Percentiles rank a stretch among this genome's conserved stretches.
phyloP scores from a whole-genome alignment of 2,888 invertebrate genomes.

The Parnassius orleans region DNA sequence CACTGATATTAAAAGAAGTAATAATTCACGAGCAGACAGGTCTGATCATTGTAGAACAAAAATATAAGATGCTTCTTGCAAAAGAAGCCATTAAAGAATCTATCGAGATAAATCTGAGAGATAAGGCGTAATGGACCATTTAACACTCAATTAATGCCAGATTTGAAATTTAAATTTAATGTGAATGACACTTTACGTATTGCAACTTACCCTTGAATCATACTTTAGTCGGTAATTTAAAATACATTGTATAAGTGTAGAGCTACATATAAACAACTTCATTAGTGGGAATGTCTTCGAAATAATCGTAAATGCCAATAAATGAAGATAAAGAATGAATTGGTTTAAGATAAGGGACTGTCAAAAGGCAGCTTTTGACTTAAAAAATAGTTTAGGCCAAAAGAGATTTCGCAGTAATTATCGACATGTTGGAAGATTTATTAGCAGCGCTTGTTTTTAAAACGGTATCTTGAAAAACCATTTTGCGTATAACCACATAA shows the following conservation, averaged over 20 bases:
- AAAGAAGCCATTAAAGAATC: slow-evolving; percentile 35
- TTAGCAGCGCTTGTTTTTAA: slow-evolving; percentile 10
- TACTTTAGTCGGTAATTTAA: too few species aligned
- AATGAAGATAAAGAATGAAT: slow-evolving; percentile 24
- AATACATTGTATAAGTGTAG: slow-evolving; percentile 3
- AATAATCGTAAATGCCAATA: slow-evolving; percentile 22
- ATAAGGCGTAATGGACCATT: slow-evolving; percentile 51
- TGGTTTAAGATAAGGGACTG: slow-evolving; percentile 21
- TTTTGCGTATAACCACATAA: too few species aligned
- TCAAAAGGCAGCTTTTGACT: background rate
- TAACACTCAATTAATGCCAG: slow-evolving; percentile 61
- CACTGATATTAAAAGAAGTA: slow-evolving; percentile 11
- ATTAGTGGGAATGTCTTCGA: slow-evolving; percentile 27
- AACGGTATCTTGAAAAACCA: too few species aligned
- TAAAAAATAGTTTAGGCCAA: slow-evolving; percentile 1
- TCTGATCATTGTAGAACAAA: slow-evolving; percentile 20
- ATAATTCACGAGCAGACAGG: background rate
- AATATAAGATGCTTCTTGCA: slow-evolving; percentile 32
- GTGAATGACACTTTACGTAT: slow-evolving; percentile 40
- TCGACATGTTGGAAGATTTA: slow-evolving; percentile 9
- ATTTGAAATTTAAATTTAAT: slow-evolving; percentile 55
- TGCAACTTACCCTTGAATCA: too few species aligned
- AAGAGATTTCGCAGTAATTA: background rate
- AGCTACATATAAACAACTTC: slow-evolving; percentile 23
- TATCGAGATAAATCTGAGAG: slow-evolving; percentile 52